Conservation (phyloP, 2,888 invertebrate genomes). For the Standfussiana lucernea region DNA sequence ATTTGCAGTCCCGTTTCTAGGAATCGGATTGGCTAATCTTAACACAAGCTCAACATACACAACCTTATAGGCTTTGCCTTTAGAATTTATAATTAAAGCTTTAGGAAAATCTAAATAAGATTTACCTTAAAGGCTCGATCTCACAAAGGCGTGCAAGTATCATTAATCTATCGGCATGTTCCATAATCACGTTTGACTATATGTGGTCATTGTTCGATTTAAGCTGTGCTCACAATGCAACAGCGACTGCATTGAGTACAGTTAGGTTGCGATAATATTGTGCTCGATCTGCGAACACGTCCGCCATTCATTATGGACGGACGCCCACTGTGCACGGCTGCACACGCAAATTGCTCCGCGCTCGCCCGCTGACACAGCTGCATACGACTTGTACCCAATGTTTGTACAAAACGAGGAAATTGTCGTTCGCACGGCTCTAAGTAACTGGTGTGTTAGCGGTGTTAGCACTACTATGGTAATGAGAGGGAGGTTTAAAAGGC, state of each 20-base stretch:
- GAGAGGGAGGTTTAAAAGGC: slow-evolving; percentile 64
- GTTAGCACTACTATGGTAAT: slow-evolving; percentile 75
- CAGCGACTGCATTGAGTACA: slow-evolving; percentile 64
- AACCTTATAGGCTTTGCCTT: slow-evolving; percentile 5
- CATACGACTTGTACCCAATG: slow-evolving; percentile 71
- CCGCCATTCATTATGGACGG: slow-evolving; percentile 83
- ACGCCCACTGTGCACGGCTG: slow-evolving; percentile 87
- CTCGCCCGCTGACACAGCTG: slow-evolving; percentile 85
- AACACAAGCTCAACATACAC: slow-evolving; percentile 18
- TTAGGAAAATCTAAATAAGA: slow-evolving; percentile 39
- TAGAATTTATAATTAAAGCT: slow-evolving; percentile 13
- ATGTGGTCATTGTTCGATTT: slow-evolving; percentile 72
- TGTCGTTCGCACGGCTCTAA: slow-evolving; percentile 73
- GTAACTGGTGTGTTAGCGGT: slow-evolving; percentile 75
- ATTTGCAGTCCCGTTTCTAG: neutral
- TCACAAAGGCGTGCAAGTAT: slow-evolving; percentile 40
- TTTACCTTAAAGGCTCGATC: slow-evolving; percentile 34
- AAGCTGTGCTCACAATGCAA: slow-evolving; percentile 73
- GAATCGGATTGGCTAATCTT: slow-evolving; percentile 1
- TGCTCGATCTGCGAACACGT: slow-evolving; percentile 80
- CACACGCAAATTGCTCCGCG: slow-evolving; percentile 87
- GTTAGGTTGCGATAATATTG: slow-evolving; percentile 75
- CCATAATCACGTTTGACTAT: slow-evolving; percentile 64
- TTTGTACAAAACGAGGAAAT: slow-evolving; percentile 80
- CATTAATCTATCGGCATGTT: slow-evolving; percentile 54